phyloP scores from a whole-genome alignment of 2,797 vertebrate species.

The Avahi laniger region DNA sequence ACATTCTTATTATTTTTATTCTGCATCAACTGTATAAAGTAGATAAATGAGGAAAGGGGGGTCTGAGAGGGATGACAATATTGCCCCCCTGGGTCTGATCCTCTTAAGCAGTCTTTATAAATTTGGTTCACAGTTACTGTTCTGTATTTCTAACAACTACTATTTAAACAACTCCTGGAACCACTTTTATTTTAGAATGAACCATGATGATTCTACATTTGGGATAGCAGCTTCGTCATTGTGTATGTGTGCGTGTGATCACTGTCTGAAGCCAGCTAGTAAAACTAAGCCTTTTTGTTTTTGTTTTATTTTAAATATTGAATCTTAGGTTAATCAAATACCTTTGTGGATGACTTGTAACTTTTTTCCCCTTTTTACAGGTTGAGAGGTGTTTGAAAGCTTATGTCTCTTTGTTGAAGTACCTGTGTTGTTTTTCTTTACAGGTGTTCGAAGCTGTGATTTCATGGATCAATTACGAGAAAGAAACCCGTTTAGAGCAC shows the following conservation, averaged over 20 bases:
- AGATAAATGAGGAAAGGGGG: background rate
- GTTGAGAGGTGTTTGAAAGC: background rate
- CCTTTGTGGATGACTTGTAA: background rate
- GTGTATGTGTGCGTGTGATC: background rate
- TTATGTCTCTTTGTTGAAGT: slow-evolving; percentile 20
- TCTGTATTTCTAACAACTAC: background rate
- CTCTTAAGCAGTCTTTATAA: background rate
- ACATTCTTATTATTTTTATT: background rate
- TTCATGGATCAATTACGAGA: slow-evolving; percentile 96
- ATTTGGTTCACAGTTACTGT: background rate
- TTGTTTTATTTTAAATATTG: slow-evolving; percentile 21
- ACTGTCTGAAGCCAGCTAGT: background rate
- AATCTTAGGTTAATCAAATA: background rate
- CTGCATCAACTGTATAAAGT: background rate
- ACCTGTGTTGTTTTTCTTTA: slow-evolving; percentile 48
- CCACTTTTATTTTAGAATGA: background rate
- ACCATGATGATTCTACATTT: background rate
- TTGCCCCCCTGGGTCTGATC: background rate
- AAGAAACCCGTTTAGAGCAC: slow-evolving; percentile 92
- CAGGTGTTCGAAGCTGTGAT: slow-evolving; percentile 98
- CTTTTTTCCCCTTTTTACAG: background rate
- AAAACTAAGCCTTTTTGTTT: background rate
- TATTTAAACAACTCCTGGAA: background rate
- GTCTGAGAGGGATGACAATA: background rate
- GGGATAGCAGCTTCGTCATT: background rate